Evolutionary conservation across 2,888 invertebrate species (phyloP).

Genomic region (Melolontha melolontha): DNA sequence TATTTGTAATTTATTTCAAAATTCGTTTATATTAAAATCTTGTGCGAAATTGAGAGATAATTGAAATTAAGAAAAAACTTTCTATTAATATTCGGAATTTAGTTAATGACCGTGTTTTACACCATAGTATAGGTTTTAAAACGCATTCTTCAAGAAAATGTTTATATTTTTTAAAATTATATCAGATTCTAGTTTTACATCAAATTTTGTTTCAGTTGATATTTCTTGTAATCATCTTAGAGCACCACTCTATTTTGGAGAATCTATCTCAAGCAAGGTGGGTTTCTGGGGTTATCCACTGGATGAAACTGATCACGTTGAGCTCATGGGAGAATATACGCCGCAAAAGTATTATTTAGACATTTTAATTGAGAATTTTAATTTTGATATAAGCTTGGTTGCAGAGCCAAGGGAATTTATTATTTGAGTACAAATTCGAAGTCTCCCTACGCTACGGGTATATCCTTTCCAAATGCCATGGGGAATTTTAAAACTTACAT

Average conservation of each 20-base stretch:
- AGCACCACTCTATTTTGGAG: constrained; percentile 71
- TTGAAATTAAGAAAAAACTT: no score
- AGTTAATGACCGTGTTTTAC: no score
- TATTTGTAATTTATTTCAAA: no score
- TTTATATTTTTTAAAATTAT: no score
- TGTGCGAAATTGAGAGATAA: no score
- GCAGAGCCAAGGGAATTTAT: constrained; percentile 66
- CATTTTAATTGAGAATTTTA: background rate
- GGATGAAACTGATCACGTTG: constrained; percentile 4
- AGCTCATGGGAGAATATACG: constrained; percentile 43
- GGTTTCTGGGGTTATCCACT: constrained; percentile 69
- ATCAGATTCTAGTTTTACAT: no score
- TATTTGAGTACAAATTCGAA: constrained; percentile 67
- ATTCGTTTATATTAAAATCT: no score
- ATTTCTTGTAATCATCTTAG: constrained; percentile 72
- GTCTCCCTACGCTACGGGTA: constrained; percentile 65
- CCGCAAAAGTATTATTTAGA: constrained; percentile 22
- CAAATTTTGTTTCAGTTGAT: constrained; percentile 61
- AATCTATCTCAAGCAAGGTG: constrained; percentile 67
- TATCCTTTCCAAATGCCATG: background rate
- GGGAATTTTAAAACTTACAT: background rate
- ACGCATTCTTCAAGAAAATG: no score
- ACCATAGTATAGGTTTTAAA: no score
- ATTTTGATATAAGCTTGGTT: constrained; percentile 49
- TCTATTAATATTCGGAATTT: no score